phyloP scores from a whole-genome alignment of 2,797 vertebrate species.

The Lepidocolaptes lacrymiger region DNA sequence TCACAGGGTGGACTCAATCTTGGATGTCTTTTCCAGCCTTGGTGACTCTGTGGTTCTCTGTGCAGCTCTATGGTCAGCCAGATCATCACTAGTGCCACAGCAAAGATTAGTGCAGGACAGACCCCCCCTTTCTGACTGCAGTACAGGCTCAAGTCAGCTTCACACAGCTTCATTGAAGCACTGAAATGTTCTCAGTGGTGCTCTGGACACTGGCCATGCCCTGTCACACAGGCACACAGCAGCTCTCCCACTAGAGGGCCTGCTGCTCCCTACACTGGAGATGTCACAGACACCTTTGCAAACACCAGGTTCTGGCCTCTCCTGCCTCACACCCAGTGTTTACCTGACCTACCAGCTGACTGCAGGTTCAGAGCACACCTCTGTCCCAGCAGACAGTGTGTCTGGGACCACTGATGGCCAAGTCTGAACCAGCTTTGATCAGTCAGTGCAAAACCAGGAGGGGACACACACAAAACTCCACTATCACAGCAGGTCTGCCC shows the following conservation, averaged over 20 bases:
- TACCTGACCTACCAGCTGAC: neutral
- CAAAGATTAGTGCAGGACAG: neutral
- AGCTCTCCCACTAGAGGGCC: neutral
- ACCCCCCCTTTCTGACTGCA: neutral
- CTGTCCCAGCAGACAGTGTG: neutral
- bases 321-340: neutral
- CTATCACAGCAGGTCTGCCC: neutral
- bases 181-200: neutral
- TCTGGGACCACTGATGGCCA: neutral
- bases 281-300: neutral
- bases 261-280: neutral
- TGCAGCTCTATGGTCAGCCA: neutral
- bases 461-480: neutral
- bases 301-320: neutral
- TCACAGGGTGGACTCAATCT: neutral
- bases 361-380: neutral
- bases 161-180: neutral
- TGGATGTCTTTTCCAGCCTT: neutral
- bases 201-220: neutral
- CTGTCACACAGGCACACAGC: neutral
- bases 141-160: neutral
- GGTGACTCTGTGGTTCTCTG: neutral
- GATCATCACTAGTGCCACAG: neutral
- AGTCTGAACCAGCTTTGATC: neutral
- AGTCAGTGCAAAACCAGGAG: neutral